phyloP scores from a whole-genome alignment of 2,113 vertebrate genomes.

The Reinhardtius hippoglossoides region DNA sequence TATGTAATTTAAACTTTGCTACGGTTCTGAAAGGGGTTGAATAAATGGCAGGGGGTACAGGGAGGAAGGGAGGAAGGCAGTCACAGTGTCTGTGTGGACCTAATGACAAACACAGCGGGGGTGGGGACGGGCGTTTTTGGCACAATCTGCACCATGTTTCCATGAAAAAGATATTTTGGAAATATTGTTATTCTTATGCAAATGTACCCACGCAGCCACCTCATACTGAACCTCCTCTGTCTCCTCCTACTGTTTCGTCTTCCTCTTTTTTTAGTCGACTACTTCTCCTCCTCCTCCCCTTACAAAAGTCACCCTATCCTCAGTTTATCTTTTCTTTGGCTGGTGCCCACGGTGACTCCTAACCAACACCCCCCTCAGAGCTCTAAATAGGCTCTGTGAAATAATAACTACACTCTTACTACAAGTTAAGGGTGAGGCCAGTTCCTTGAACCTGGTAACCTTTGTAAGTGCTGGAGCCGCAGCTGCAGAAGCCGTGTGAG shows the following conservation, averaged over 20 bases:
- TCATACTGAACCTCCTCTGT: neutral
- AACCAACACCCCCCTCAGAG: neutral
- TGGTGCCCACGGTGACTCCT: neutral
- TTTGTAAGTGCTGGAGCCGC: neutral
- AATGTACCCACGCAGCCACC: neutral
- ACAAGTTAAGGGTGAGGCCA: neutral
- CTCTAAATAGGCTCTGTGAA: slow-evolving; percentile 20
- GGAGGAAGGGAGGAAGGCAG: slow-evolving; percentile 29
- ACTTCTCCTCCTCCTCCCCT: slow-evolving; percentile 17
- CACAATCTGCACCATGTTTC: slow-evolving; percentile 18
- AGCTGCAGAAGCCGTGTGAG: slow-evolving; percentile 12
- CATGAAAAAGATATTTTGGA: slow-evolving; percentile 53
- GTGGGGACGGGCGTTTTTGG: slow-evolving; percentile 8
- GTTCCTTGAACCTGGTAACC: slow-evolving; percentile 15
- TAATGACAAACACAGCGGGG: slow-evolving; percentile 5
- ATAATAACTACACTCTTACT: slow-evolving; percentile 18
- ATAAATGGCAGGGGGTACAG: slow-evolving; percentile 12
- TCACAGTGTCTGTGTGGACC: slow-evolving; percentile 8
- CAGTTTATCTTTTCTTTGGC: slow-evolving; percentile 62
- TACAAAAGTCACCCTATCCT: slow-evolving; percentile 53
- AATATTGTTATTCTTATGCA: slow-evolving; percentile 23
- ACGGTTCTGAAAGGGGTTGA: neutral
- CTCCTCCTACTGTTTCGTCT: neutral
- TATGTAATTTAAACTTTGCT: slow-evolving; percentile 24
- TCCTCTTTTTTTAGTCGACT: neutral